Evolutionary conservation across 2,113 vertebrate genomes (phyloP), one percentile per base, ranked within the genome.

Genomic region (Epinephelus lanceolatus): DNA sequence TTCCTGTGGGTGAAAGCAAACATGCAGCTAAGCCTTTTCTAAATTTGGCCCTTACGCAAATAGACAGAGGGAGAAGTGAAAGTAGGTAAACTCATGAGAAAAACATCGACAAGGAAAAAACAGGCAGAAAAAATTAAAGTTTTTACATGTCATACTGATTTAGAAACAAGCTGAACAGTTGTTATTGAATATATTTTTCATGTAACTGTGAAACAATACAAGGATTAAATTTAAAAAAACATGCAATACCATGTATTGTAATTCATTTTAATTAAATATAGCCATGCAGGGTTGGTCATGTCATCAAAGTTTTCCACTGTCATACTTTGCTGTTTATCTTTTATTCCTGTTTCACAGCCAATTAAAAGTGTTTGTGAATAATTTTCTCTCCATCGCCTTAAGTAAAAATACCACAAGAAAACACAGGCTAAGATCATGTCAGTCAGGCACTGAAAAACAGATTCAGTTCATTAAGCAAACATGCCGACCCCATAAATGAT

Each of bases 1-100:
- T 68, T 62, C 33, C 18, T 55, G 51, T 21, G 33, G 6, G 61
- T 55, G 49, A 63, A 30, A 19, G 17, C 4, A 33, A 15, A 65
- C 25, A 51, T 66, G 61, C 73, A 42, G 74, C 60, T 6, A 27
- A 52, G 76, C 66, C 15, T 21, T 4, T 45, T 80, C 75, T 73
- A 62, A 37, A 68, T 73, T 45, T 52, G 57, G 51, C 61, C 23
- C 14, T 2, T 3, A 55, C 5, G 51, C 30, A 25, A 37, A 76
- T 6, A 45, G 51, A 67, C 33, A 15, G 40, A n/a, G 52, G 42
- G 14, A 78, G 81, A 67, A 15, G 69, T 33, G 7, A 66, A 60
- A 73, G 15, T n/a, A 19, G 10, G 55, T 53, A 68, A 53, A 84
- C 47, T 47, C 61, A 11, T 76, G 9, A 52, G 15, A 68, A 53